Percentiles rank a stretch among this genome's conserved stretches.
phyloP scores from a whole-genome alignment of 2,888 invertebrate genomes.

The Cheilosia urbana region DNA sequence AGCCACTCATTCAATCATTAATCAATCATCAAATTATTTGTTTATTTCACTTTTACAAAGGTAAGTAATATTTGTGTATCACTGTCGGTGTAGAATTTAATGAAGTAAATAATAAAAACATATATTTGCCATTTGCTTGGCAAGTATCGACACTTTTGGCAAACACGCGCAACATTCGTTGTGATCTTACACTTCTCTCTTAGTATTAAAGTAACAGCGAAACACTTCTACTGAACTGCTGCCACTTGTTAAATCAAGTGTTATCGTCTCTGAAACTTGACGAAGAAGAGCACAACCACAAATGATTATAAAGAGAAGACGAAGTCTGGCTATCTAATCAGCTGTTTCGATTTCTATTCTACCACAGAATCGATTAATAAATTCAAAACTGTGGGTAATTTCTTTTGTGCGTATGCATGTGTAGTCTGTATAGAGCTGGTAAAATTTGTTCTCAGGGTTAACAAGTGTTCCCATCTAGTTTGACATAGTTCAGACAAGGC shows the following conservation, averaged over 20 bases:
- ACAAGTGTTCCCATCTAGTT: conserved; percentile 32
- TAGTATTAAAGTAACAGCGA: conserved; percentile 1
- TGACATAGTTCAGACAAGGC: conserved; percentile 16
- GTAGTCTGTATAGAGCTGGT: not conserved
- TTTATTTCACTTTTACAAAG: not conserved
- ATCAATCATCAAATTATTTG: not conserved
- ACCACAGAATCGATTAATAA: conserved; percentile 29
- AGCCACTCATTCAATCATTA: conserved; percentile 4
- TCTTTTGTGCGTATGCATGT: not conserved
- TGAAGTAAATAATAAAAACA: conserved; percentile 2
- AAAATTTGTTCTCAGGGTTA: conserved; percentile 56
- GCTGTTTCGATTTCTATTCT: conserved; percentile 25
- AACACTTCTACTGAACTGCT: conserved; percentile 3
- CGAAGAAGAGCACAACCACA: not conserved
- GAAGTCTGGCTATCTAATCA: not conserved
- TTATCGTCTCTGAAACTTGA: conserved; percentile 2
- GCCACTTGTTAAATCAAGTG: not conserved
- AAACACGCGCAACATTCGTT: conserved; percentile 21
- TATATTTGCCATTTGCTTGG: not conserved
- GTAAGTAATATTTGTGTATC: not conserved
- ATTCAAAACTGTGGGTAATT: not conserved
- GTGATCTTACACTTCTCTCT: conserved; percentile 5
- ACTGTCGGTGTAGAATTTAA: not conserved
- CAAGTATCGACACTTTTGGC: conserved; percentile 2
- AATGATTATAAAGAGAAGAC: not conserved